Evolutionary conservation across 2,888 invertebrate genomes (phyloP), one percentile per base, ranked within the genome.

Genomic region (Linyphia triangularis): DNA sequence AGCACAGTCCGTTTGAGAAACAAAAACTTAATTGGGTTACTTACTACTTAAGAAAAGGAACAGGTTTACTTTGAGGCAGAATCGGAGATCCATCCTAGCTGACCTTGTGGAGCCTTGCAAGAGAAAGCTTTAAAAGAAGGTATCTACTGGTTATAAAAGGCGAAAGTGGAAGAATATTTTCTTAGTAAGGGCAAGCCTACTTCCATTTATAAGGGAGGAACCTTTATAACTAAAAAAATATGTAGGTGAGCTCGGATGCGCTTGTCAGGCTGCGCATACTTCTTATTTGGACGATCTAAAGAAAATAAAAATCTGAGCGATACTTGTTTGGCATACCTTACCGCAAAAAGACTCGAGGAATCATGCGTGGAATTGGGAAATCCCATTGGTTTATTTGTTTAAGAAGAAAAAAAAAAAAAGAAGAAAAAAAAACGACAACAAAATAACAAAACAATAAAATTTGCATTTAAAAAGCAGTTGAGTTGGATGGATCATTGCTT

Each of bases 181-280:
- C 72, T 78, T 59, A n/a, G 3, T 51, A 28, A 43, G 40, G 63
- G 69, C 40, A 84, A 84, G 33, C 26, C 77, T 75, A 26, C 75
- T 85, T 37, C 67, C 37, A 67, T 26, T 67, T 30, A 72, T 61
- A 28, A 37, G 72, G 73, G 73, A 84, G 57, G 33, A 57, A n/a
- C 59, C 59, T n/a, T n/a, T 51, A 51, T 13, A 51, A 16, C 51
- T 51, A 51, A 51, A 51, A 24, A 61, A 33, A 75, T 72, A 88
- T 88, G 73, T 88, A 88, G 86, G 86, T 88, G 86, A 88, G 63
- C 40, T 67, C 24, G 43, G 81, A 81, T 88, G 85, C 63, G 72
- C 79, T 86, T 63, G 28, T 30, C 72, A 78, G 61, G 65, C 33
- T 86, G 79, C 72, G 72, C 79, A 78, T 79, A 59, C 69, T 22